phyloP scores from a whole-genome alignment of 2,113 vertebrate species.

The Herpailurus yagouaroundi region DNA sequence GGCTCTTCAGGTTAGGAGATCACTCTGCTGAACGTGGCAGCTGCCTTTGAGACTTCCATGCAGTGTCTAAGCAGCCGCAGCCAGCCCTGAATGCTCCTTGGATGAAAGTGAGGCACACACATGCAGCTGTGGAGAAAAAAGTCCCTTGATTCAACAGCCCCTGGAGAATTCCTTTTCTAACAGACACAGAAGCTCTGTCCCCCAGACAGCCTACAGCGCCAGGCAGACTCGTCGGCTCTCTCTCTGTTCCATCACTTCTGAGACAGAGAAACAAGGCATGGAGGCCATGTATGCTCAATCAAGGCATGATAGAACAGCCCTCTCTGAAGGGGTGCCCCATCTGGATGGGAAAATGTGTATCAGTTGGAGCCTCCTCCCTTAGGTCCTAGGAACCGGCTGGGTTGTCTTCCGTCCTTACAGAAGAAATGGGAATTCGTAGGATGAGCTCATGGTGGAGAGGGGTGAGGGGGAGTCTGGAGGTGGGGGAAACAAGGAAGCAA shows the following conservation, averaged over 20 bases:
- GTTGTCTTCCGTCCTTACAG: background rate
- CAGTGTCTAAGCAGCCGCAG: background rate
- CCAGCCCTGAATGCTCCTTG: background rate
- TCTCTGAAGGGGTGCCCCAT: background rate
- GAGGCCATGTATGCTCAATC: background rate
- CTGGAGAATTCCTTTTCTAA: background rate
- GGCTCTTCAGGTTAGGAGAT: background rate
- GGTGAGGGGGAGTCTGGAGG: background rate
- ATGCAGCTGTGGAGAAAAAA: background rate
- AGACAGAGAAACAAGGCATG: background rate
- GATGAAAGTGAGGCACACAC: background rate
- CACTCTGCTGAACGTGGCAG: background rate
- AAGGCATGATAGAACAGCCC: background rate
- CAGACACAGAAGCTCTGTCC: background rate
- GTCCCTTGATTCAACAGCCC: background rate
- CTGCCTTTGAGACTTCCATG: background rate
- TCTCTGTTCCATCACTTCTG: background rate
- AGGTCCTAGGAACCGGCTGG: background rate
- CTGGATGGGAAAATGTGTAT: background rate
- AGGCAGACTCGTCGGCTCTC: background rate
- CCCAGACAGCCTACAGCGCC: background rate
- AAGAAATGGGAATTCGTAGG: background rate
- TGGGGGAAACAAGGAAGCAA: background rate
- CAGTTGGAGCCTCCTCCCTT: background rate
- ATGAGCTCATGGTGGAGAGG: background rate